These are phyloP conservation scores for Pseudolycoriella hygida DNA, from an alignment of 2,888 invertebrate species.

Conservation along the genomic window DNA sequence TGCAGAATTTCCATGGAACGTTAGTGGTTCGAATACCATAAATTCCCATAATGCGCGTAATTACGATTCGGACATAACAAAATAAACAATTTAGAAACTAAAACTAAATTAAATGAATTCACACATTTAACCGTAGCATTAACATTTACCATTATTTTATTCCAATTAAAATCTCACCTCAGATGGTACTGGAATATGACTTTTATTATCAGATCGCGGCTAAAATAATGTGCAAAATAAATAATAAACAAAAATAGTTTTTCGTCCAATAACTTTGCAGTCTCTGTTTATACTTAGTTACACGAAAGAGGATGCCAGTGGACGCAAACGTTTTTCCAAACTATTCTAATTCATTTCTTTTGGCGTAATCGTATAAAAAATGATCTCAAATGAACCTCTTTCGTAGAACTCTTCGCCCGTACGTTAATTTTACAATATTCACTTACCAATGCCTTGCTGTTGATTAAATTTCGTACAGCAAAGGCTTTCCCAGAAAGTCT, in stretches of 20 bases:
- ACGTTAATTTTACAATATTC: neutral
- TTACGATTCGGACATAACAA: neutral
- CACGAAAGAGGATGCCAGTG: too few relatives aligned
- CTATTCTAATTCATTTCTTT: too few relatives aligned
- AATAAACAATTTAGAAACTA: too few relatives aligned
- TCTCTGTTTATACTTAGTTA: too few relatives aligned
- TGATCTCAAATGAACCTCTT: too few relatives aligned
- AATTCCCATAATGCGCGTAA: neutral
- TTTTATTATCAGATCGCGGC: conserved; percentile 3
- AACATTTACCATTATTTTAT: neutral
- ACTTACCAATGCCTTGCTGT: conserved; percentile 49
- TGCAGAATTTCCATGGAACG: too few relatives aligned
- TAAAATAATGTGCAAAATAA: neutral
- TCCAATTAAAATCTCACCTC: conserved; percentile 5
- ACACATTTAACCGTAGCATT: neutral
- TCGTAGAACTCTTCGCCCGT: too few relatives aligned
- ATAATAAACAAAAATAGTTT: neutral
- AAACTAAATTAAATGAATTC: neutral
- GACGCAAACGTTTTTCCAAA: too few relatives aligned
- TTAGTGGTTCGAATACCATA: too few relatives aligned
- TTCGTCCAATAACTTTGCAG: too few relatives aligned
- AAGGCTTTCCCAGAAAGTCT: conserved; percentile 40
- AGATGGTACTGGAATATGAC: conserved; percentile 4
- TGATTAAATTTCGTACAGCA: conserved; percentile 54
- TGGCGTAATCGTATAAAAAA: too few relatives aligned